phyloP scores from a whole-genome alignment of 2,797 vertebrate species.

The Pitangus sulphuratus region DNA sequence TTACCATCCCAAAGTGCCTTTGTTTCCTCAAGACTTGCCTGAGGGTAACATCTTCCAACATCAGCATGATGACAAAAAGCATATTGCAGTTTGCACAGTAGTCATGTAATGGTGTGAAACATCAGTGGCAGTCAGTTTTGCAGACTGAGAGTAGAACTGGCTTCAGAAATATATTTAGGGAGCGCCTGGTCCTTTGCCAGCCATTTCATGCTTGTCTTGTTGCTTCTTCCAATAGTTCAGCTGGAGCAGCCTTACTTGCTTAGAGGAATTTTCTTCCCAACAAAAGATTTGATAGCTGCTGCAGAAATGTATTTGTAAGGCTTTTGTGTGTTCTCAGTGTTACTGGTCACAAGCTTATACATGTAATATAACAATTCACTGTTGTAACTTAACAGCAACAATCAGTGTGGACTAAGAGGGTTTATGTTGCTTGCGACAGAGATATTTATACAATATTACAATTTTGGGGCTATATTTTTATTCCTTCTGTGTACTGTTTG shows the following conservation, averaged over 20 bases:
- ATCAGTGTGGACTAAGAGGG: fast-evolving
- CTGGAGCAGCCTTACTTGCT: not conserved
- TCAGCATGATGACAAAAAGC: not conserved
- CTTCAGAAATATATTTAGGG: not conserved
- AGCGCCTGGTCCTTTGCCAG: not conserved
- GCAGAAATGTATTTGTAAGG: not conserved
- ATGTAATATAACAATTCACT: not conserved
- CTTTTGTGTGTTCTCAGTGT: not conserved
- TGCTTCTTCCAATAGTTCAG: not conserved
- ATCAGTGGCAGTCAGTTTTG: not conserved
- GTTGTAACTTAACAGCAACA: not conserved
- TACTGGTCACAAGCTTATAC: not conserved
- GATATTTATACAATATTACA: not conserved
- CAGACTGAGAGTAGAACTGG: not conserved
- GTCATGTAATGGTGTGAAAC: not conserved
- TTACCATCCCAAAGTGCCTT: not conserved
- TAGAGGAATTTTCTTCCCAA: not conserved
- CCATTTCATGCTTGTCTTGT: not conserved
- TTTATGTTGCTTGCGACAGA: not conserved
- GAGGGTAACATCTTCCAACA: not conserved
- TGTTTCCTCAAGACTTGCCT: not conserved
- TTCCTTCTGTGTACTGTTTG: not conserved
- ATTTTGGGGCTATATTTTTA: not conserved
- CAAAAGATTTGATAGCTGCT: not conserved
- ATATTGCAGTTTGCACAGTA: not conserved